Evolutionary conservation across 2,888 invertebrate species (phyloP), one percentile per base, ranked within the genome.

Genomic region (Mythimna pallens): DNA sequence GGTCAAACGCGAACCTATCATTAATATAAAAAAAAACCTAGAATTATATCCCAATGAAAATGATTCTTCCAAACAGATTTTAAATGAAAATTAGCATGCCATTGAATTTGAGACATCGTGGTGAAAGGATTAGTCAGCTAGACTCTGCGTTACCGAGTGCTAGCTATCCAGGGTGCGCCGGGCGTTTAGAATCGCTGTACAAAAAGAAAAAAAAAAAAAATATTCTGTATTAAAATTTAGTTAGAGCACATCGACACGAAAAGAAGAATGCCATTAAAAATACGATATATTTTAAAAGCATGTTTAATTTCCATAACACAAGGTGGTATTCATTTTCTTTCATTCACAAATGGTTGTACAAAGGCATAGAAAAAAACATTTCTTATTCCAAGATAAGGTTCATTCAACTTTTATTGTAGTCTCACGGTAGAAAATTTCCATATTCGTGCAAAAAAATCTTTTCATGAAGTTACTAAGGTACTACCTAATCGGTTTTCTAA

Each of bases 401-500:
- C 17, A 43, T 67, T 76, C 22, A 34, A 47, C 63, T 36, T 55
- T 25, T 17, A 22, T 17, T 55, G 34, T 20, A n/a, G n/a, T n/a
- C n/a, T 22, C 5, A 47, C 43, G 30, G 9, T 58, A 14, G 43
- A 57, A 9, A 25, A 67, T 68, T 68, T 52, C n/a, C 5, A 72
- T 54, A 25, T 25, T 59, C 1, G 0, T 7, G 22, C 43, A 52
- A 65, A 73, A 55, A 30, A 62, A 57, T 65, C 34, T 47, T 7
- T 57, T 54, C 55, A 52, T 43, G 8, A 1, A n/a, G n/a, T n/a
- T n/a, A n/a, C n/a, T n/a, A n/a, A n/a, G n/a, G 22, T 62, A 20
- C 34, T 3, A 14, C 12, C 12, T 73, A 65, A 57, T 65, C 62
- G 55, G 25, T 36, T 50, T 55, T 55, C 10, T 52, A 65, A 77